phyloP scores from a whole-genome alignment of 2,888 invertebrate species.

The Lissocephala sabroskyi region DNA sequence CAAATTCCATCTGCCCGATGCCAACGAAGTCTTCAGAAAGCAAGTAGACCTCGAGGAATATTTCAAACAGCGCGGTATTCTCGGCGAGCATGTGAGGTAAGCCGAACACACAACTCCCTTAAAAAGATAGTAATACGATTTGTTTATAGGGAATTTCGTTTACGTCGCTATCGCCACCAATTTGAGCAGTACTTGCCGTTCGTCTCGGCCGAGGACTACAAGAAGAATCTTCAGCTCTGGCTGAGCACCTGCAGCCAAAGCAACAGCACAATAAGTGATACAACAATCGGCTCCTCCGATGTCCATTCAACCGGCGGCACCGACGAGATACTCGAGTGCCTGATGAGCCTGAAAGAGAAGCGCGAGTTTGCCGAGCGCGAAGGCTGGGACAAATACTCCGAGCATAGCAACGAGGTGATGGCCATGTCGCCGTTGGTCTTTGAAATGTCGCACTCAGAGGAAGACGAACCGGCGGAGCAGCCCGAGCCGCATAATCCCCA shows the following conservation, averaged over 20 bases:
- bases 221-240: constrained; percentile 61
- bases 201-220: constrained; percentile 54
- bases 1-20: constrained; percentile 64
- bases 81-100: constrained; percentile 70
- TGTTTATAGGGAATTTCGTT: constrained; percentile 58
- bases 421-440: constrained; percentile 69
- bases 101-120: constrained; percentile 13
- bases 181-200: constrained; percentile 65
- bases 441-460: constrained; percentile 65
- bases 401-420: constrained; percentile 56
- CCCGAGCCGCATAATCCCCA: background rate
- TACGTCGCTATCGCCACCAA: constrained; percentile 70
- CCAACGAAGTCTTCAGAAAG: constrained; percentile 57
- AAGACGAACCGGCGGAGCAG: constrained; percentile 9
- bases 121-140: background rate
- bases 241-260: constrained; percentile 25
- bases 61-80: constrained; percentile 68
- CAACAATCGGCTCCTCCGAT: constrained; percentile 21
- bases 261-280: constrained; percentile 35
- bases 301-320: constrained; percentile 41
- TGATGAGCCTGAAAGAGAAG: constrained; percentile 24
- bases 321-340: constrained; percentile 58
- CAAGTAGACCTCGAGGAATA: constrained; percentile 69
- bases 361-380: constrained; percentile 11
- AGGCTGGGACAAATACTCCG: constrained; percentile 34